Percentiles rank a stretch among this genome's conserved stretches.
These are phyloP conservation scores for Mimachlamys varia DNA, from an alignment of 2,888 invertebrate species.

Conservation along the genomic window DNA sequence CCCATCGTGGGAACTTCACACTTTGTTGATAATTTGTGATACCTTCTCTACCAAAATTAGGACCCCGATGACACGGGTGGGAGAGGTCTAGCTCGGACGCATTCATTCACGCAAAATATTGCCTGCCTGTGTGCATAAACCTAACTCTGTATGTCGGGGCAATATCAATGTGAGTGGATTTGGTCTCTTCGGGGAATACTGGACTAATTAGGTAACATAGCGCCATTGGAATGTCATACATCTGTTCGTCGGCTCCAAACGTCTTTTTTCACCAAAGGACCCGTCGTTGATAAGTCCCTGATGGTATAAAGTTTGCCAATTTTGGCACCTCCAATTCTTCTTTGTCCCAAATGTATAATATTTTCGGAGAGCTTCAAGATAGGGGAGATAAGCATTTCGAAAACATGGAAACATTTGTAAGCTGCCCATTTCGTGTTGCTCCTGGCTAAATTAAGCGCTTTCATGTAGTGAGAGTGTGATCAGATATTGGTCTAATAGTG, in stretches of 20 bases:
- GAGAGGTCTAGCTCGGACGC: not conserved
- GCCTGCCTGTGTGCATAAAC: conserved; percentile 20
- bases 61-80: conserved; percentile 11
- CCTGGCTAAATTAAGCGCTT: not conserved
- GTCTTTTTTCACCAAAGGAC: conserved; percentile 34
- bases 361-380: not conserved
- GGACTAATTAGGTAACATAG: conserved; percentile 23
- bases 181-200: not conserved
- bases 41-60: not conserved
- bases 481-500: not conserved
- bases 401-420: conserved; percentile 27
- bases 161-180: not conserved
- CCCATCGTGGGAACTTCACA: conserved; percentile 23
- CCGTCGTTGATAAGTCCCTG: conserved; percentile 10
- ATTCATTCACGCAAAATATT: conserved; percentile 28
- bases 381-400: not conserved
- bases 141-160: not conserved
- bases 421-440: conserved; percentile 29
- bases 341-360: conserved; percentile 24
- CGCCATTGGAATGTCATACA: conserved; percentile 27
- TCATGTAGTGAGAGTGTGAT: not conserved
- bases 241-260: conserved; percentile 32
- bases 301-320: conserved; percentile 16
- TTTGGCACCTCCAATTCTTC: conserved; percentile 10
- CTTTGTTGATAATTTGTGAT: not conserved